phyloP scores from a whole-genome alignment of 2,888 invertebrate genomes.

The Frankliniella fusca region DNA sequence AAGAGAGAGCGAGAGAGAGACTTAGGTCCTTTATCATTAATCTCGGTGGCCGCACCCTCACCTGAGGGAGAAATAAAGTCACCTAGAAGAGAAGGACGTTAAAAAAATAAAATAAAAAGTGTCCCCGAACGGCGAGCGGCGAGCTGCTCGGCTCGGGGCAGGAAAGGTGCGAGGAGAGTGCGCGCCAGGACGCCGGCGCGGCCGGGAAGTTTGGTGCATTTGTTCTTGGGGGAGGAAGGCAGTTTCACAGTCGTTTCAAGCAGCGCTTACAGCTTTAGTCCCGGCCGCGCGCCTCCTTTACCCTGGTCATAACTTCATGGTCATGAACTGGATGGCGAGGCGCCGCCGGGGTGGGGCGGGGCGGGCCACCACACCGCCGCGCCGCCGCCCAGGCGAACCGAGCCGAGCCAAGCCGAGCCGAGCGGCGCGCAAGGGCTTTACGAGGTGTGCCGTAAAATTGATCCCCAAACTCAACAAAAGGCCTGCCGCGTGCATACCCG shows the following conservation, averaged over 20 bases:
- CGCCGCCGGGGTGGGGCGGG: too few species aligned
- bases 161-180: too few species aligned
- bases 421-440: background rate
- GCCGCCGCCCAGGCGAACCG: too few species aligned
- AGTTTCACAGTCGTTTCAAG: conserved; percentile 19
- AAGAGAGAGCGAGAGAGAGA: too few species aligned
- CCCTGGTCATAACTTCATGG: conserved; percentile 10
- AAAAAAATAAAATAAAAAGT: background rate
- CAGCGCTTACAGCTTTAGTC: conserved; percentile 5
- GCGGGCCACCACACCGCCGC: too few species aligned
- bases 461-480: conserved; percentile 6
- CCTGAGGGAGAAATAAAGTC: background rate
- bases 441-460: conserved; percentile 3
- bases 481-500: background rate
- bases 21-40: background rate
- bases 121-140: background rate
- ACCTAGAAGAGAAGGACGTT: too few species aligned
- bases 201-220: background rate
- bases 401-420: too few species aligned
- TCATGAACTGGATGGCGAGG: background rate
- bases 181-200: too few species aligned
- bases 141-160: background rate
- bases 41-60: background rate
- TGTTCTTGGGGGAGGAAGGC: background rate
- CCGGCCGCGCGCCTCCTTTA: background rate